These are phyloP conservation scores for Chaenogobius annularis DNA, from an alignment of 2,113 vertebrate species.

Conservation along the genomic window DNA sequence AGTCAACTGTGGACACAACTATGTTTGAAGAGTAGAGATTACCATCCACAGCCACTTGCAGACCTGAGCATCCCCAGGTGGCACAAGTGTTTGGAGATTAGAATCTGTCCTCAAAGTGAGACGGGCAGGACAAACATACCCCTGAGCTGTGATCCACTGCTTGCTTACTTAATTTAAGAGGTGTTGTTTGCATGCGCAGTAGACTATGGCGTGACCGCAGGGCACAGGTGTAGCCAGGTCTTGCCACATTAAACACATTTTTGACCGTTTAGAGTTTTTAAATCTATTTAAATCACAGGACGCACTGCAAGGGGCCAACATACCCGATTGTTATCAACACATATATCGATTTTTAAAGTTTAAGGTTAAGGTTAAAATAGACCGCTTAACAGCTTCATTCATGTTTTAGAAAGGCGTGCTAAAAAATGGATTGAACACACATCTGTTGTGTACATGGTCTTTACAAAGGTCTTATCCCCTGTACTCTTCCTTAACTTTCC, in stretches of 20 bases:
- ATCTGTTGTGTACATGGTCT: background rate
- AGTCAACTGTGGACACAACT: constrained; percentile 19
- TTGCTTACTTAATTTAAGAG: constrained; percentile 27
- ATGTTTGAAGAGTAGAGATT: constrained; percentile 44
- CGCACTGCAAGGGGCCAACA: background rate
- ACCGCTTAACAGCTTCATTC: background rate
- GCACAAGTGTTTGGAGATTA: constrained; percentile 37
- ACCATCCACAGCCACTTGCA: constrained; percentile 31
- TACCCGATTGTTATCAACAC: background rate
- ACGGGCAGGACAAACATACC: constrained; percentile 29
- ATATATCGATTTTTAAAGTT: background rate
- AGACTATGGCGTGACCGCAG: too few relatives aligned
- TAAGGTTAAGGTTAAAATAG: background rate
- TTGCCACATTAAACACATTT: too few relatives aligned
- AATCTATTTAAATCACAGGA: too few relatives aligned
- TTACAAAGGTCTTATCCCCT: background rate
- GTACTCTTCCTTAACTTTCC: constrained; percentile 20
- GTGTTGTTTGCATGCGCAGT: background rate
- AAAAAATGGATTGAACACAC: background rate
- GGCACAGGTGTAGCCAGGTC: too few relatives aligned
- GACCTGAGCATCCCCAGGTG: constrained; percentile 24
- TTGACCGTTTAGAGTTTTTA: too few relatives aligned
- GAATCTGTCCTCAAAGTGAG: constrained; percentile 25
- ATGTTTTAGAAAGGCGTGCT: background rate
- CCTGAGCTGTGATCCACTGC: constrained; percentile 20